Conservation (phyloP, 2,888 invertebrate genomes). For the Lomographa bimaculata region DNA sequence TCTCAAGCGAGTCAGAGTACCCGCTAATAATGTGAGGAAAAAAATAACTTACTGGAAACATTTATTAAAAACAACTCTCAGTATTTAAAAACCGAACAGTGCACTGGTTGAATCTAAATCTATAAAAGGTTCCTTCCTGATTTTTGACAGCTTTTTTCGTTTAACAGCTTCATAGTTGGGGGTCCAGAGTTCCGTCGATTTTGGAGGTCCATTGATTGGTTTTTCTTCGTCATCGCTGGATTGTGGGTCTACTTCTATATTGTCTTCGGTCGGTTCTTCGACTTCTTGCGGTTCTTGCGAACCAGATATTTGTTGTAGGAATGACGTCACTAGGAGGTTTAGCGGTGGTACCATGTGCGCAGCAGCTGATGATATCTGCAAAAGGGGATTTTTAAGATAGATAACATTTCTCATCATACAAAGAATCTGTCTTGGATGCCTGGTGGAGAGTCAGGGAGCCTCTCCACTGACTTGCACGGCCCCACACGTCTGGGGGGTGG, state of each 20-base stretch:
- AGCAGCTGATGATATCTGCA: conserved; percentile 69
- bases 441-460: too few relatives aligned
- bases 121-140: conserved; percentile 59
- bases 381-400: too few relatives aligned
- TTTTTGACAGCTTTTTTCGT: conserved; percentile 69
- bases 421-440: too few relatives aligned
- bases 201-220: conserved; percentile 42
- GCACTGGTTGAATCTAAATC: conserved; percentile 53
- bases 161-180: conserved; percentile 72
- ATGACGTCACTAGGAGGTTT: conserved; percentile 65
- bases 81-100: conserved; percentile 49
- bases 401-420: too few relatives aligned
- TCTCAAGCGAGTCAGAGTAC: too few relatives aligned
- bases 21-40: too few relatives aligned
- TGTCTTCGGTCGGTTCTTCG: conserved; percentile 40
- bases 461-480: too few relatives aligned
- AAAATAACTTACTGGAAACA: conserved; percentile 3
- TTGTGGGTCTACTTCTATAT: conserved; percentile 49
- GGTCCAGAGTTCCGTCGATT: conserved; percentile 61
- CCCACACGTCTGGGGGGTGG: too few relatives aligned
- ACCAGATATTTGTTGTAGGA: conserved; percentile 69
- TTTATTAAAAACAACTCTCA: too few relatives aligned
- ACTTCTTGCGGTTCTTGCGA: conserved; percentile 45
- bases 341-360: conserved; percentile 76
- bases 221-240: conserved; percentile 65